These are phyloP conservation scores for Spinibarbus caldwelli DNA, from an alignment of 2,797 vertebrate species.

Conservation along the genomic window DNA sequence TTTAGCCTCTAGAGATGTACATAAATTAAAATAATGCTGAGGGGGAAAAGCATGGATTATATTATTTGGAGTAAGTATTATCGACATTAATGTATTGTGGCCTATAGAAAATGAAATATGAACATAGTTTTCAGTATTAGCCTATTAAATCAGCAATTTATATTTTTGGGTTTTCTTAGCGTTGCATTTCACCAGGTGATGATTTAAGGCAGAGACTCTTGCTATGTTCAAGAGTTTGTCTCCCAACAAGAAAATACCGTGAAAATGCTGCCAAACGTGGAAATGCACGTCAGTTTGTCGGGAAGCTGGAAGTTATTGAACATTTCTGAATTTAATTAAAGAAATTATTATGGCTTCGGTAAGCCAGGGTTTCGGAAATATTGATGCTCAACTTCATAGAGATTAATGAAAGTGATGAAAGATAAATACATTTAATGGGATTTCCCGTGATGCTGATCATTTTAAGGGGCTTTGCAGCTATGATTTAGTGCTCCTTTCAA, in stretches of 20 bases:
- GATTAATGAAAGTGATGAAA: background rate
- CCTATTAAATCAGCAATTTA: background rate
- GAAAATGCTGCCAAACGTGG: background rate
- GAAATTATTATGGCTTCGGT: background rate
- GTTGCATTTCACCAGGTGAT: background rate
- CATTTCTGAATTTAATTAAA: conserved; percentile 12
- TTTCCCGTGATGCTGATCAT: conserved; percentile 15
- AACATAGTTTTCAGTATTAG: background rate
- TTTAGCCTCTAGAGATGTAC: background rate
- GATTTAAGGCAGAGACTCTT: background rate
- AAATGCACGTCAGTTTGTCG: background rate
- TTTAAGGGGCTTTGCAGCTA: conserved; percentile 13
- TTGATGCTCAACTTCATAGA: conserved; percentile 4
- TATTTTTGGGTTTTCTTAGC: background rate
- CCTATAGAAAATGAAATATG: background rate
- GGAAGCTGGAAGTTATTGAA: background rate
- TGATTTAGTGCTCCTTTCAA: background rate
- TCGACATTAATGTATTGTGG: background rate
- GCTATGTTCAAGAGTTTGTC: background rate
- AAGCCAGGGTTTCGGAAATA: conserved; percentile 3
- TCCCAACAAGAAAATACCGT: background rate
- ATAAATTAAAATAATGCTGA: background rate
- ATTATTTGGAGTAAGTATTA: background rate
- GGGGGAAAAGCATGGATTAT: background rate
- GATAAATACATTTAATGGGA: conserved; percentile 26